A percentile compares a stretch with the other conserved stretches of the same genome.
phyloP scores from a whole-genome alignment of 1,140 invertebrate genomes.

The Orchesella cincta region DNA sequence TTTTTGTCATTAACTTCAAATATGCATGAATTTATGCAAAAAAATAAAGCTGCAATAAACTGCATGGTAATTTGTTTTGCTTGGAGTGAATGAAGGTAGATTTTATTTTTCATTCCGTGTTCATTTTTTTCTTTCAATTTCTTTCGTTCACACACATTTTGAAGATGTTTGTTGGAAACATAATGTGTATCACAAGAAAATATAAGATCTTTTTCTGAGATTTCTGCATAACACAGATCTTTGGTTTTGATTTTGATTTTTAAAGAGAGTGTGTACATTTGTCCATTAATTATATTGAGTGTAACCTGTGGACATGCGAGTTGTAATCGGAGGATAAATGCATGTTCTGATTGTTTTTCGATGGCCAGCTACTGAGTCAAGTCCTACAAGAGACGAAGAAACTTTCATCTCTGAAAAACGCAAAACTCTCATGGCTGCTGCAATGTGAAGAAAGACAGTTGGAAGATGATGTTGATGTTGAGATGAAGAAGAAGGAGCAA shows the following conservation, averaged over 20 bases:
- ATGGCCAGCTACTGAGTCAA: background rate
- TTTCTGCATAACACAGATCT: no score
- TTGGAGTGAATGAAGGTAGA: background rate
- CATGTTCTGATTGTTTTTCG: constrained; percentile 18
- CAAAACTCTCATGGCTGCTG: background rate
- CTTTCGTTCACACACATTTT: no score
- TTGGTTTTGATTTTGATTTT: no score
- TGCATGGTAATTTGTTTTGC: background rate
- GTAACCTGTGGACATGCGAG: background rate
- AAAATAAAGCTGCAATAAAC: no score
- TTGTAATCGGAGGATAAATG: background rate
- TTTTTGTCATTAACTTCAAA: no score
- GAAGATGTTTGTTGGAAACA: no score
- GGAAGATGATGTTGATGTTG: background rate
- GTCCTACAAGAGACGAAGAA: constrained; percentile 10
- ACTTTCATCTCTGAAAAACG: constrained; percentile 5
- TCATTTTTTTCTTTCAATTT: background rate
- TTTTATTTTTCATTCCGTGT: background rate
- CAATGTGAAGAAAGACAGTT: background rate
- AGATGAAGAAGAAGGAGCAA: background rate
- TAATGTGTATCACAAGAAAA: no score
- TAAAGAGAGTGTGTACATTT: no score
- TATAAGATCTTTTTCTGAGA: no score
- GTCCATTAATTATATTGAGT: background rate
- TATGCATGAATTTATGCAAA: no score